These are phyloP conservation scores for Poeciliopsis turrubarensis DNA, from an alignment of 2,113 vertebrate genomes.

Conservation along the genomic window DNA sequence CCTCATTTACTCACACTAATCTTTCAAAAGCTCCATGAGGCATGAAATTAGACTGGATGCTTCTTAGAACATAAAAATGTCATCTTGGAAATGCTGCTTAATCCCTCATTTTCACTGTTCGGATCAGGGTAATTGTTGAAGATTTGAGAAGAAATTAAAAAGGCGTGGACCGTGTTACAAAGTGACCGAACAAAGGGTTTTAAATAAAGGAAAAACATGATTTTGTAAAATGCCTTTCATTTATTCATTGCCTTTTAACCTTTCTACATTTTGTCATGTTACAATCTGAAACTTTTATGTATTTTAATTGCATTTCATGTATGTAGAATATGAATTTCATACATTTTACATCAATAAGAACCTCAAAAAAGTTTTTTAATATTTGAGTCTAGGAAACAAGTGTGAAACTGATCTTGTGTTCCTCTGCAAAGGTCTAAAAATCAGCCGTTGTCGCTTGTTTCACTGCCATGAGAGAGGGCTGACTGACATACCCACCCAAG, in stretches of 20 bases:
- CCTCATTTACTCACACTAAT: slow-evolving; percentile 53
- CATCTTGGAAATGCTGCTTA: slow-evolving; percentile 11
- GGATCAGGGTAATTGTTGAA: background rate
- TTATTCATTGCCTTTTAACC: background rate
- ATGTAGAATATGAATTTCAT: too few species aligned
- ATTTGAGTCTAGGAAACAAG: too few species aligned
- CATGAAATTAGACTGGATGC: slow-evolving; percentile 59
- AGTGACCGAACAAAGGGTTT: background rate
- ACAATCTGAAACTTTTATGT: background rate
- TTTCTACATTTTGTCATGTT: background rate
- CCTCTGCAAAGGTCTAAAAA: too few species aligned
- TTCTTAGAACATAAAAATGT: slow-evolving; percentile 33
- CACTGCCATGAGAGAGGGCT: too few species aligned
- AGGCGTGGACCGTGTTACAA: background rate
- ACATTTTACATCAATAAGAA: too few species aligned
- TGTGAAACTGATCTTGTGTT: too few species aligned
- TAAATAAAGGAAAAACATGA: background rate
- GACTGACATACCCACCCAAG: too few species aligned
- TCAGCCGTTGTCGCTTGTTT: too few species aligned
- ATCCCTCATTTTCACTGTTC: slow-evolving; percentile 1
- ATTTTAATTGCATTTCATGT: background rate
- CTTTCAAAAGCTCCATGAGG: slow-evolving; percentile 43
- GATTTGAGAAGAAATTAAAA: background rate
- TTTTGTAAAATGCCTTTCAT: background rate
- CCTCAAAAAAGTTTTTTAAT: too few species aligned